Evolutionary conservation across 2,888 invertebrate species (phyloP).

Genomic region (Torymus tubicola): DNA sequence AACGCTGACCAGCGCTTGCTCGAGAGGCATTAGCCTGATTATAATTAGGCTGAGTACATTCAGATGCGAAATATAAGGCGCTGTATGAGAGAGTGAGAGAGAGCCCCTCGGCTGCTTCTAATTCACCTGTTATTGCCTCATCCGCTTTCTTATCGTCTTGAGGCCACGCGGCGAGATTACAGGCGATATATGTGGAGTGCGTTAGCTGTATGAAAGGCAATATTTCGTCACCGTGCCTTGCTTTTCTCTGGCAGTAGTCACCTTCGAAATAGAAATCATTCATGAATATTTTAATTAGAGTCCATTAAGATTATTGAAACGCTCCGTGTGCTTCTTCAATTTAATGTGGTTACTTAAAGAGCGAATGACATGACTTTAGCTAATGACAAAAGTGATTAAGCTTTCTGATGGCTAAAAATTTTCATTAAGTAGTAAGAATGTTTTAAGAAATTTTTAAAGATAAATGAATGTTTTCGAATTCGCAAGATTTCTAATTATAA

Average conservation of each 20-base stretch:
- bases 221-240: slow-evolving; percentile 8
- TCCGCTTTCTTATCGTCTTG: slow-evolving; percentile 52
- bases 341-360: too few relatives aligned
- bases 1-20: slow-evolving; percentile 61
- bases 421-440: too few relatives aligned
- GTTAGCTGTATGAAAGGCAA: not conserved
- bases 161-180: not conserved
- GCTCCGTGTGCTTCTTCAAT: not conserved
- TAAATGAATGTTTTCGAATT: too few relatives aligned
- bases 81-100: slow-evolving; percentile 5
- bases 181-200: too few relatives aligned
- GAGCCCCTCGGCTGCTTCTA: slow-evolving; percentile 42
- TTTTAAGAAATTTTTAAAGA: too few relatives aligned
- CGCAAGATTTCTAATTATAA: too few relatives aligned
- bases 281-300: slow-evolving; percentile 42
- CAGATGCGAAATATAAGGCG: slow-evolving; percentile 74
- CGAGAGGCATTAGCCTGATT: slow-evolving; percentile 75
- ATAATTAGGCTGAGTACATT: slow-evolving; percentile 76
- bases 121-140: slow-evolving; percentile 49
- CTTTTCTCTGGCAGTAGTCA: not conserved
- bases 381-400: too few relatives aligned
- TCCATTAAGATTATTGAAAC: slow-evolving; percentile 38
- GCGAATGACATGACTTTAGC: too few relatives aligned
- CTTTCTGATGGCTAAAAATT: too few relatives aligned
- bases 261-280: not conserved